These are phyloP conservation scores for Zaprionus ornatus DNA, from an alignment of 1,140 invertebrate genomes.

Conservation along the genomic window DNA sequence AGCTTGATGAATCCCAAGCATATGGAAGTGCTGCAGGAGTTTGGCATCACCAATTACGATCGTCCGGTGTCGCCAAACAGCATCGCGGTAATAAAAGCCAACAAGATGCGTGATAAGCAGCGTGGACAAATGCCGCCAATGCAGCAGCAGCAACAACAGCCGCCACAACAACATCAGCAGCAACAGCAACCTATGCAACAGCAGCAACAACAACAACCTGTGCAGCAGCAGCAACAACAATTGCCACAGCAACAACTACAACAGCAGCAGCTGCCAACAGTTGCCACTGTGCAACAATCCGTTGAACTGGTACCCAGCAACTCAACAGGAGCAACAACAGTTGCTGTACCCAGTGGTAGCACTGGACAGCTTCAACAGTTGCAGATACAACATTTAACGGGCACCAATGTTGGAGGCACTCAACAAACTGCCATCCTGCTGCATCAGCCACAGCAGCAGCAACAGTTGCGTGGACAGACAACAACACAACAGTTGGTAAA, in stretches of 20 bases:
- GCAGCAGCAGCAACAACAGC: constrained; percentile 48
- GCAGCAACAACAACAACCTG: constrained; percentile 59
- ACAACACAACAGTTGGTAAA: constrained; percentile 79
- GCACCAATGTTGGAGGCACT: constrained; percentile 42
- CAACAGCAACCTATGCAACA: constrained; percentile 31
- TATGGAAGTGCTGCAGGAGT: constrained; percentile 91
- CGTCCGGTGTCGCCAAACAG: constrained; percentile 92
- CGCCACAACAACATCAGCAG: constrained; percentile 28
- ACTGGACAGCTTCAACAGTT: constrained; percentile 60
- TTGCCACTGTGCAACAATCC: constrained; percentile 36
- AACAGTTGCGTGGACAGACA: constrained; percentile 53
- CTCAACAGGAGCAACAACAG: constrained; percentile 50
- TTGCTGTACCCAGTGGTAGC: constrained; percentile 50
- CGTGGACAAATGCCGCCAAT: constrained; percentile 65
- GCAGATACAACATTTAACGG: constrained; percentile 72
- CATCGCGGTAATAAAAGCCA: constrained; percentile 92
- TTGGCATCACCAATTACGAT: constrained; percentile 92
- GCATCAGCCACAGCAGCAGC: constrained; percentile 60
- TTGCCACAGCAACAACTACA: constrained; percentile 47
- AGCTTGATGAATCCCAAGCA: constrained; percentile 93
- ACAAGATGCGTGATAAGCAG: constrained; percentile 87
- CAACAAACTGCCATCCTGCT: constrained; percentile 73
- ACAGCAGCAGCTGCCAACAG: constrained; percentile 40
- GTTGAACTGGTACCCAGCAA: constrained; percentile 50
- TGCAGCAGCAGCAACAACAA: constrained; percentile 55